phyloP scores from a whole-genome alignment of 2,113 vertebrate genomes.

The Nycticebus coucang region DNA sequence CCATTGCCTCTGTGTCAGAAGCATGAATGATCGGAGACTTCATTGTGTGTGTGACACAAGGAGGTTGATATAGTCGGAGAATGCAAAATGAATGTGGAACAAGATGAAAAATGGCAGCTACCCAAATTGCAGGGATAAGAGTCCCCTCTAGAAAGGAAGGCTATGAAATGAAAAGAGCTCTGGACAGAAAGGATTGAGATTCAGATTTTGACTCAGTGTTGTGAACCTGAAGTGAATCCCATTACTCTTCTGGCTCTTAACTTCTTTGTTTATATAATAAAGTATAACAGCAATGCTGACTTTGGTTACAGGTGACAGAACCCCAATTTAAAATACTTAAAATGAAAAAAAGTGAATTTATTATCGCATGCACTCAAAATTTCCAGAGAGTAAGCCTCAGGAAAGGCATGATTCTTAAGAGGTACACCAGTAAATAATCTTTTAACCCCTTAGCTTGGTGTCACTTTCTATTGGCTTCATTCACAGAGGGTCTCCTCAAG shows the following conservation, averaged over 20 bases:
- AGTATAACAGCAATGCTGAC: background rate
- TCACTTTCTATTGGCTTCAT: background rate
- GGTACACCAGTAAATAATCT: background rate
- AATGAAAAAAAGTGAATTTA: background rate
- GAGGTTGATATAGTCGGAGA: background rate
- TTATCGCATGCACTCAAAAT: background rate
- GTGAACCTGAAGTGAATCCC: slow-evolving; percentile 16
- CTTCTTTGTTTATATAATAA: background rate
- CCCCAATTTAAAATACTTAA: background rate
- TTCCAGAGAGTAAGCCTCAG: background rate
- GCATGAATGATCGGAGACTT: background rate
- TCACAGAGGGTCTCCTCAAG: background rate
- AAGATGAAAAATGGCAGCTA: background rate
- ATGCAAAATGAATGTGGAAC: background rate
- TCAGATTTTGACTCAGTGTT: slow-evolving; percentile 7
- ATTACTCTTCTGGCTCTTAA: background rate
- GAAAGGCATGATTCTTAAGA: background rate
- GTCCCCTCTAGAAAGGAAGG: background rate
- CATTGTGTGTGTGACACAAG: background rate
- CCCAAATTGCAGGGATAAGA: background rate
- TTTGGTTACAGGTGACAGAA: background rate
- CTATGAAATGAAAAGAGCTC: background rate
- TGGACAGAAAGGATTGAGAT: background rate
- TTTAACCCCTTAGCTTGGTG: background rate
- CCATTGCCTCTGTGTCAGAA: slow-evolving; percentile 1